phyloP scores from a whole-genome alignment of 2,797 vertebrate species.

The Trachurus trachurus region DNA sequence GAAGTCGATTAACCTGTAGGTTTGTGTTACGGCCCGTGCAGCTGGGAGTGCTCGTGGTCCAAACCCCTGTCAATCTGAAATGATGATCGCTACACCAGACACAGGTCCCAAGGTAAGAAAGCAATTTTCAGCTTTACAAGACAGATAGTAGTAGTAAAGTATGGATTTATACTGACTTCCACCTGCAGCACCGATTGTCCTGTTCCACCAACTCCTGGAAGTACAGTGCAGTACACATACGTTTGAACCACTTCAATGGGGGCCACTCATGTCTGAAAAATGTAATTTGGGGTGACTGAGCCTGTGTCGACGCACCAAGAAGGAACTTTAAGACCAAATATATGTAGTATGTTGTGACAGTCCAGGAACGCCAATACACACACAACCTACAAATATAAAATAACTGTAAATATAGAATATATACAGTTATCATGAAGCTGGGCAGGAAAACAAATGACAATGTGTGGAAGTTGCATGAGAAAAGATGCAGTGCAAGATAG shows the following conservation, averaged over 20 bases:
- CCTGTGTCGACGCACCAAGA: slow-evolving; percentile 1
- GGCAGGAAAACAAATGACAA: neutral
- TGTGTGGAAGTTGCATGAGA: neutral
- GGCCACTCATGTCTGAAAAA: slow-evolving; percentile 2
- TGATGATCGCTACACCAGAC: slow-evolving; percentile 28
- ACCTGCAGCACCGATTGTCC: slow-evolving; percentile 25
- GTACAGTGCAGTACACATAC: neutral
- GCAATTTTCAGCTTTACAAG: slow-evolving; percentile 1
- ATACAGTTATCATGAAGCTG: neutral
- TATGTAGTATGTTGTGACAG: neutral
- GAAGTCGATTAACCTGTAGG: slow-evolving; percentile 20
- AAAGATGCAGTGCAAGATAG: slow-evolving; percentile 33
- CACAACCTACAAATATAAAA: neutral
- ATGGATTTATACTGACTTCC: slow-evolving; percentile 20
- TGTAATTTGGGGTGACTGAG: neutral
- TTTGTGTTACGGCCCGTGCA: slow-evolving; percentile 52
- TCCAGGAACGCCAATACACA: neutral
- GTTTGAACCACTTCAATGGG: slow-evolving; percentile 11
- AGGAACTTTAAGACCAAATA: slow-evolving; percentile 4
- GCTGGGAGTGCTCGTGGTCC: slow-evolving; percentile 18
- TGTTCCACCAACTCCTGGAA: neutral
- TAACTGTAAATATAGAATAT: neutral
- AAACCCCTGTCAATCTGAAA: slow-evolving; percentile 26
- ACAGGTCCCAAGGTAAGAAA: slow-evolving; percentile 14
- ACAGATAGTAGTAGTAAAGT: neutral